Evolutionary conservation across 2,888 invertebrate species (phyloP).

Genomic region (Brachylomia viminalis): DNA sequence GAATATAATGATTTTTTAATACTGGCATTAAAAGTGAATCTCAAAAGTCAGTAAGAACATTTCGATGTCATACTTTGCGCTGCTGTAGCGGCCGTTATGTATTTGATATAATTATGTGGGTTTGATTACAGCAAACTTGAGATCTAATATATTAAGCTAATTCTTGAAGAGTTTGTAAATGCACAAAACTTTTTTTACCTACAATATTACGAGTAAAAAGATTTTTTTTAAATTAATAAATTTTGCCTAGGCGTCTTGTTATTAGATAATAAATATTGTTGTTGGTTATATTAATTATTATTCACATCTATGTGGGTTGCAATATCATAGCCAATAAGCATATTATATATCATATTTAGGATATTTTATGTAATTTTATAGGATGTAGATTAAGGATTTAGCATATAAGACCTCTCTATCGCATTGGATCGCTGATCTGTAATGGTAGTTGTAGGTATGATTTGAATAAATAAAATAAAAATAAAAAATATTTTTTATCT

Average conservation of each 20-base stretch:
- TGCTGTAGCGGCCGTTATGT: not conserved
- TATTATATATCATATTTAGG: too few relatives aligned
- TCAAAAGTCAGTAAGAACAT: constrained; percentile 8
- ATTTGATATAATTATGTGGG: not conserved
- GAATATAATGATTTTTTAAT: constrained; percentile 12
- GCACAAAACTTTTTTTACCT: not conserved
- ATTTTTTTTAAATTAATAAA: too few relatives aligned
- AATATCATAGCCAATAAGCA: not conserved
- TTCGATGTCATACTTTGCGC: not conserved
- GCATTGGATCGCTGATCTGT: too few relatives aligned
- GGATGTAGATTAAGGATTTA: too few relatives aligned
- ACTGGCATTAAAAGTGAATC: constrained; percentile 9
- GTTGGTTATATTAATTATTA: not conserved
- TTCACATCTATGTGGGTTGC: not conserved
- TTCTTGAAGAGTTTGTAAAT: not conserved
- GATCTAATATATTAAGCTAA: not conserved
- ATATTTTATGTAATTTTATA: too few relatives aligned
- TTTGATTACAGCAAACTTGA: not conserved
- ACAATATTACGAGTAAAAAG: too few relatives aligned
- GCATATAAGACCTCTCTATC: too few relatives aligned
- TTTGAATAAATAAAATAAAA: too few relatives aligned
- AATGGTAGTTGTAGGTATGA: too few relatives aligned
- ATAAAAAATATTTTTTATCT: too few relatives aligned
- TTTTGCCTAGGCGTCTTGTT: too few relatives aligned
- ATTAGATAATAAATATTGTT: not conserved